A percentile compares a stretch with the other conserved stretches of the same genome.
Evolutionary conservation across 2,888 invertebrate genomes (phyloP).

Genomic region (Archips xylosteana): DNA sequence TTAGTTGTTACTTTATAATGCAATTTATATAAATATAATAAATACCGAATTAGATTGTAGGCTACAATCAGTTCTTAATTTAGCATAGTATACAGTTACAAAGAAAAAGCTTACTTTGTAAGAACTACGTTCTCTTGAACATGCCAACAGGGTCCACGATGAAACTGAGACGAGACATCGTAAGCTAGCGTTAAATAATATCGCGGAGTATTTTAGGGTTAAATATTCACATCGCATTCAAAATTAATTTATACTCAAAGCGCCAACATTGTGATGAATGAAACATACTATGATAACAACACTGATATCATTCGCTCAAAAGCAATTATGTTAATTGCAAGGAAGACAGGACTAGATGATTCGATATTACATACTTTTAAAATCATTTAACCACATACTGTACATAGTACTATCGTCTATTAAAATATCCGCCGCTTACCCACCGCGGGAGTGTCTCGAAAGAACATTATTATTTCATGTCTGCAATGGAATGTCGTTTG

Average conservation of each 20-base stretch:
- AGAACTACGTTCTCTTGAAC: constrained; percentile 15
- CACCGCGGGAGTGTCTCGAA: constrained; percentile 45
- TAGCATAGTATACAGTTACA: constrained; percentile 20
- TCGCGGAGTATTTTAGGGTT: constrained; percentile 23
- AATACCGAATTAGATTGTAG: constrained; percentile 13
- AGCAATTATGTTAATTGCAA: constrained; percentile 52
- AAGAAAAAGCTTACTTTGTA: constrained; percentile 36
- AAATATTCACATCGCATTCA: constrained; percentile 21
- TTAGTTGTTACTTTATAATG: constrained; percentile 16
- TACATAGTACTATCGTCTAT: constrained; percentile 37
- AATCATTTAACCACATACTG: constrained; percentile 46
- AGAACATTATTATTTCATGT: constrained; percentile 40
- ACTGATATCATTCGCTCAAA: constrained; percentile 31
- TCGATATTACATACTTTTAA: constrained; percentile 51
- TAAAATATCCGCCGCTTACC: constrained; percentile 50
- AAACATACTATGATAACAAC: constrained; percentile 23
- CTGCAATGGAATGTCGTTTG: constrained; percentile 62
- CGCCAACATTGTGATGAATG: constrained; percentile 32
- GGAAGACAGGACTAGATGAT: constrained; percentile 78
- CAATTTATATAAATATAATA: constrained; percentile 33
- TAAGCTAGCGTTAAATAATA: constrained; percentile 28
- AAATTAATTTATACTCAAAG: constrained; percentile 32
- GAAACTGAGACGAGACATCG: background rate
- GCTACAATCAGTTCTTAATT: constrained; percentile 2
- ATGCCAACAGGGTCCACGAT: constrained; percentile 13